Conservation (phyloP, 2,888 invertebrate genomes). For the Siphonodentalium dalli region DNA sequence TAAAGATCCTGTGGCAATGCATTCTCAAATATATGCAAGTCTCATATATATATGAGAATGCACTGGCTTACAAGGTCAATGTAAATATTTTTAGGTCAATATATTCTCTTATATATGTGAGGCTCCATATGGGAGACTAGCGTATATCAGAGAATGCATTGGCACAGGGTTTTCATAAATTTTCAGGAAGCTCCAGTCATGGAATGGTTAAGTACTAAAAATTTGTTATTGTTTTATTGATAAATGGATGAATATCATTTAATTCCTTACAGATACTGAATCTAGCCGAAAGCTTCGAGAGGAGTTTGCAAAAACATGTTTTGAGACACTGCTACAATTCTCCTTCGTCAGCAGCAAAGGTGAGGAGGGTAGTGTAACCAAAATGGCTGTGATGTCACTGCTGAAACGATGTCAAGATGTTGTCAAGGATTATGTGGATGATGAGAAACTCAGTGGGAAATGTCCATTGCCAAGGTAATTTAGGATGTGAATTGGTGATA, state of each 20-base stretch:
- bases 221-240: neutral
- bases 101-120: too few species aligned
- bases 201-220: too few species aligned
- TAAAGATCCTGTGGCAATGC: too few species aligned
- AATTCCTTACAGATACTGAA: slow-evolving; percentile 73
- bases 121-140: too few species aligned
- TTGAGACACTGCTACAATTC: slow-evolving; percentile 93
- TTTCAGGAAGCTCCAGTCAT: too few species aligned
- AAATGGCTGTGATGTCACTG: slow-evolving; percentile 84
- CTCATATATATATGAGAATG: too few species aligned
- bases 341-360: slow-evolving; percentile 71
- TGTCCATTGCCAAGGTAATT: slow-evolving; percentile 81
- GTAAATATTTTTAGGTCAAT: too few species aligned
- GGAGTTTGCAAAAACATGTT: slow-evolving; percentile 95
- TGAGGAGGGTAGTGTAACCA: slow-evolving; percentile 68
- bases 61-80: too few species aligned
- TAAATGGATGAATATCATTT: neutral
- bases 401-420: slow-evolving; percentile 93
- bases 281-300: slow-evolving; percentile 81
- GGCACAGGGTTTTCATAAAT: too few species aligned
- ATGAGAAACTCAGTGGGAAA: slow-evolving; percentile 82
- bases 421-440: slow-evolving; percentile 84
- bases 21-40: too few species aligned
- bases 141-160: too few species aligned
- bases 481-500: too few species aligned